Evolutionary conservation across 2,113 vertebrate genomes (phyloP).

Genomic region (Catharus minimus): DNA sequence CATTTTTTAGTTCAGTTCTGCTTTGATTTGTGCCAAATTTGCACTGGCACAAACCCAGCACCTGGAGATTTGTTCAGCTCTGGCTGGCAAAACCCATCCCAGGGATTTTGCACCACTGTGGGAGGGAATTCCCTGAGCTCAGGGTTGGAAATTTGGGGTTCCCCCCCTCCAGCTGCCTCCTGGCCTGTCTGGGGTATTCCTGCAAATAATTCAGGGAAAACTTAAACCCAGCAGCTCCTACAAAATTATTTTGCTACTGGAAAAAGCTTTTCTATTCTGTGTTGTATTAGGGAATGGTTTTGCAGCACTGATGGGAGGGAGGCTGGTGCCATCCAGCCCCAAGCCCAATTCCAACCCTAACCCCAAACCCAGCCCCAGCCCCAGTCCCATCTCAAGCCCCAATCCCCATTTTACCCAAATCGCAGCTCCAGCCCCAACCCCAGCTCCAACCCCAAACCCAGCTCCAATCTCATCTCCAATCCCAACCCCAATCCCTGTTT

Average conservation of each 20-base stretch:
- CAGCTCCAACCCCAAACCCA: background rate
- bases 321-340: fast-evolving
- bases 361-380: background rate
- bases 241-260: background rate
- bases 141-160: background rate
- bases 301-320: background rate
- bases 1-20: background rate
- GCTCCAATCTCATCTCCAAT: too few relatives aligned
- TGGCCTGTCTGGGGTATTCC: background rate
- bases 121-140: fast-evolving
- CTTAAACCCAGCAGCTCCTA: background rate
- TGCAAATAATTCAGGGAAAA: background rate
- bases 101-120: fast-evolving
- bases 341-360: background rate
- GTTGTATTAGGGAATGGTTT: background rate
- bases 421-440: background rate
- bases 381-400: background rate
- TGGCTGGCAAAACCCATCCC: background rate
- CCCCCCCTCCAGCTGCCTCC: fast-evolving
- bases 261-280: fast-evolving
- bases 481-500: too few relatives aligned
- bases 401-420: background rate
- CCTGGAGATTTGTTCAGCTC: fast-evolving
- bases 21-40: background rate
- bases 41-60: too few relatives aligned